Base-by-base conservation (phyloP, 2,888 invertebrate genomes). In the Spilarctia lutea region DNA sequence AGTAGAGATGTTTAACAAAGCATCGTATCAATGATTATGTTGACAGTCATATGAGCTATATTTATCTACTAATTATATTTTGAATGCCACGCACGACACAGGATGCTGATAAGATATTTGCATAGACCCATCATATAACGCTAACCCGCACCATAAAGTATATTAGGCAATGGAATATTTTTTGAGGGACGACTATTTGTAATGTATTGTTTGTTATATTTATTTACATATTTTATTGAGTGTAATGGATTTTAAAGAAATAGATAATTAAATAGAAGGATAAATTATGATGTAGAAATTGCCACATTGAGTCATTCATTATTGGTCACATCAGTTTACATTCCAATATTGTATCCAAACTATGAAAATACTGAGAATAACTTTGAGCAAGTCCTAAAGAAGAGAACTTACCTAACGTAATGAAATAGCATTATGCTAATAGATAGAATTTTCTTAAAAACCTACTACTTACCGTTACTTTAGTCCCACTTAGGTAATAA, bases 41-140 rank as follows among this genome's bases (percentile, higher is more conserved):
- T 83, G 86, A 75, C 81, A 66, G 75, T 88, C 91, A 91, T 90
- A 91, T 91, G 90, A 66, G 76, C 89, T 91, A 91, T 90, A 91
- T 91, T 90, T 89, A 91, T 88, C 85, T 76, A 81, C 80, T 82
- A 83, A 84, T 85, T 83, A 84, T 86, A 88, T 91, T 93, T 89
- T 82, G 89, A 90, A 94, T 92, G 89, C 91, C 83, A 87, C 85
- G 82, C 93, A 91, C 92, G 90, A 85, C 87, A 84, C 93, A 93
- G 94, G 94, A 94, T 91, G 92, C 92, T 91, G 93, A 94, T 93
- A 94, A 92, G 87, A 89, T 89, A 92, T 93, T 93, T 91, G 91
- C 92, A 93, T 93, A 92, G 87, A 88, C 86, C 86, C 86, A 87
- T 88, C 85, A 87, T 82, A 83, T 85, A 79, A 71, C 65, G 65